These are phyloP conservation scores for Polypedilum vanderplanki DNA, from an alignment of 1,140 invertebrate genomes.

Conservation along the genomic window DNA sequence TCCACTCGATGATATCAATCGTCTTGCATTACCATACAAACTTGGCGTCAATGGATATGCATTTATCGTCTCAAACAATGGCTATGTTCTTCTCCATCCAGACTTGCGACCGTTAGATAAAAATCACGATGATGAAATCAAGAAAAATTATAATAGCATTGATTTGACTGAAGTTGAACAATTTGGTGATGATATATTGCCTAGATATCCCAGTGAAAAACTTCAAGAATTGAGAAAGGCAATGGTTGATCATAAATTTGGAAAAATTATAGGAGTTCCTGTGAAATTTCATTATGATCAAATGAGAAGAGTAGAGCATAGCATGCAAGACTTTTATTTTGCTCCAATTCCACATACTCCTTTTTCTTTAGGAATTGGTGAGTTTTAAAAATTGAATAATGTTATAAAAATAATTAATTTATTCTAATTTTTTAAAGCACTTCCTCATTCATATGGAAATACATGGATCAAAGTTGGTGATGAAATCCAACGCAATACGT, in stretches of 20 bases:
- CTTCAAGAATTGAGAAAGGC: slow-evolving; percentile 55
- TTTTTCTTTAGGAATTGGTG: slow-evolving; percentile 66
- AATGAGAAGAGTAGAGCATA: slow-evolving; percentile 70
- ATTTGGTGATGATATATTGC: slow-evolving; percentile 56
- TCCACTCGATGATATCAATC: slow-evolving; percentile 81
- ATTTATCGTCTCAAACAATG: slow-evolving; percentile 94
- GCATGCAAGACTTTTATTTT: slow-evolving; percentile 78
- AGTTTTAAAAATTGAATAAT: not conserved
- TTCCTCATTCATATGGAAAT: slow-evolving; percentile 71
- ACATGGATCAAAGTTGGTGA: slow-evolving; percentile 66
- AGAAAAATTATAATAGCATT: slow-evolving; percentile 92
- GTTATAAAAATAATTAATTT: not conserved
- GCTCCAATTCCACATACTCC: slow-evolving; percentile 72
- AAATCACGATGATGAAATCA: slow-evolving; percentile 59
- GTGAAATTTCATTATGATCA: slow-evolving; percentile 75
- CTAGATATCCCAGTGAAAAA: slow-evolving; percentile 47
- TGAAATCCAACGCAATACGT: slow-evolving; percentile 57
- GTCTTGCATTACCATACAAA: slow-evolving; percentile 77
- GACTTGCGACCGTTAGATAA: slow-evolving; percentile 66
- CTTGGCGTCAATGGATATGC: slow-evolving; percentile 93
- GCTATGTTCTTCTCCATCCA: slow-evolving; percentile 79
- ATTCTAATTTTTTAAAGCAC: slow-evolving; percentile 49
- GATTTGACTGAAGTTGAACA: slow-evolving; percentile 94
- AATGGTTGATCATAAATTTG: slow-evolving; percentile 64
- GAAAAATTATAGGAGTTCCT: slow-evolving; percentile 56